Conservation (phyloP, 2,888 invertebrate genomes). For the Eristalis intricaria region DNA sequence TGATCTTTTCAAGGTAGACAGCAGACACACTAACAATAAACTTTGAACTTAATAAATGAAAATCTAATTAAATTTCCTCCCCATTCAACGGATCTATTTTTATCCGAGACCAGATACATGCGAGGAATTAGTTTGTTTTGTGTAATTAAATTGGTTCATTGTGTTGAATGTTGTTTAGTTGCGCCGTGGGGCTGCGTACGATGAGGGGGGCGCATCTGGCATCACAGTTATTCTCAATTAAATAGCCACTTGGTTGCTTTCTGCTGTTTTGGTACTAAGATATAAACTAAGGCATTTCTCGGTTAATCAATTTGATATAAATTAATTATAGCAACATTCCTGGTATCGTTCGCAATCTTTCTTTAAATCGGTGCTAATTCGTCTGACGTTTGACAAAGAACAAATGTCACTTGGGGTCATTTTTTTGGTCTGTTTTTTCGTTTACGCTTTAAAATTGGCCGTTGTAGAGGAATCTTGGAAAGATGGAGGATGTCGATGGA, state of each 20-base stretch:
- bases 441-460: too few relatives aligned
- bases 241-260: neutral
- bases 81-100: constrained; percentile 20
- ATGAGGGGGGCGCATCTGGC: neutral
- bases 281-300: neutral
- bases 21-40: constrained; percentile 5
- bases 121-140: neutral
- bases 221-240: neutral
- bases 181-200: neutral
- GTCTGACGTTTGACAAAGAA: too few relatives aligned
- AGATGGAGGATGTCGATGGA: too few relatives aligned
- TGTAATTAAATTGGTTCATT: neutral
- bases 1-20: neutral
- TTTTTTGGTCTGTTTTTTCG: too few relatives aligned
- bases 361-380: neutral
- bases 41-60: constrained; percentile 9
- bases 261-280: neutral
- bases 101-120: neutral
- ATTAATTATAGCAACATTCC: neutral
- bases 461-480: too few relatives aligned
- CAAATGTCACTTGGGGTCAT: neutral
- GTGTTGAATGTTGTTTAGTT: neutral
- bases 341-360: neutral
- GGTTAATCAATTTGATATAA: neutral
- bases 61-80: constrained; percentile 33